A percentile compares a stretch with the other conserved stretches of the same genome.
These are phyloP conservation scores for Danio albolineatus DNA, from an alignment of 2,797 vertebrate species.

Conservation along the genomic window DNA sequence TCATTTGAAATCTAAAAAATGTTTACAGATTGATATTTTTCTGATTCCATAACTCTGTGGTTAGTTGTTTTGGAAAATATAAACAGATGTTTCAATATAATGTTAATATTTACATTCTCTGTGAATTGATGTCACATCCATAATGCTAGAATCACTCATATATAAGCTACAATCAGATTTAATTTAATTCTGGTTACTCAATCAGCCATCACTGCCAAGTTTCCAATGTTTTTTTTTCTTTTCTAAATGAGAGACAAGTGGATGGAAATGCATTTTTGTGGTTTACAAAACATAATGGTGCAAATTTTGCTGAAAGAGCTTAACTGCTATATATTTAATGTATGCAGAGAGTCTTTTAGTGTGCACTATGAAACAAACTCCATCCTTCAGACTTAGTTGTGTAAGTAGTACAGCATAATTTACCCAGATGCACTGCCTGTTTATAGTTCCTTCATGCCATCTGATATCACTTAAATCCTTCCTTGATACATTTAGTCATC, in stretches of 20 bases:
- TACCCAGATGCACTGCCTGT: constrained; percentile 35
- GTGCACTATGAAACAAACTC: constrained; percentile 25
- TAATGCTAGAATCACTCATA: too few relatives aligned
- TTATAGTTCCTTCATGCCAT: constrained; percentile 44
- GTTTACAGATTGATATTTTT: too few relatives aligned
- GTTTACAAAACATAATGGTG: background rate
- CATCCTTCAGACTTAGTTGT: constrained; percentile 7
- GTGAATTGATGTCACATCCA: too few relatives aligned
- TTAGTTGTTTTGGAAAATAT: too few relatives aligned
- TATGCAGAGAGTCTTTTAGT: background rate
- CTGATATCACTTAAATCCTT: constrained; percentile 45
- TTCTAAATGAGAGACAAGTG: background rate
- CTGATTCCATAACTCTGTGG: too few relatives aligned
- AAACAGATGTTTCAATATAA: too few relatives aligned
- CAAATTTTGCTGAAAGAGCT: background rate
- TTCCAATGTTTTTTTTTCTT: too few relatives aligned
- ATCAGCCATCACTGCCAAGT: too few relatives aligned
- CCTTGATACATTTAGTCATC: constrained; percentile 44
- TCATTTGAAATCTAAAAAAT: too few relatives aligned
- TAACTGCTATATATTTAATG: background rate
- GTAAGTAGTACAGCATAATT: constrained; percentile 14
- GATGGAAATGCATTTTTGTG: background rate
- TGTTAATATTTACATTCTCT: too few relatives aligned
- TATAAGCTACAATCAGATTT: too few relatives aligned
- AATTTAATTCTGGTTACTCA: too few relatives aligned